A percentile compares a stretch with the other conserved stretches of the same genome.
phyloP scores from a whole-genome alignment of 1,140 invertebrate genomes.

The Lucilia cuprina region DNA sequence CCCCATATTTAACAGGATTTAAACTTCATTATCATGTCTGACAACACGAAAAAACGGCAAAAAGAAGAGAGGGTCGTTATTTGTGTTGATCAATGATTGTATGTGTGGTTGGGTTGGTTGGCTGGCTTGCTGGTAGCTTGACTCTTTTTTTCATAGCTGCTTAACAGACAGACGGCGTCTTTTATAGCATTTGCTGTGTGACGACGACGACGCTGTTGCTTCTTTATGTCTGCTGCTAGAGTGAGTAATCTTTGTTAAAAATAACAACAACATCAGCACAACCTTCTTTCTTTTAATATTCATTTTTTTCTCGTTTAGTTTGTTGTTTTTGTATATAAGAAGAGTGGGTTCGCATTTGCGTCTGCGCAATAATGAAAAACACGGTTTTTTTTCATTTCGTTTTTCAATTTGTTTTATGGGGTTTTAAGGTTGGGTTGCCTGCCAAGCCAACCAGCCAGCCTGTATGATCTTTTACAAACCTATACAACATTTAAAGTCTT shows the following conservation, averaged over 20 bases:
- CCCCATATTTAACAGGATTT: conserved; percentile 31
- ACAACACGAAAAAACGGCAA: neutral
- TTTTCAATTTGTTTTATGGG: conserved; percentile 3
- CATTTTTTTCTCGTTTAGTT: neutral
- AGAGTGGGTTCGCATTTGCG: conserved; percentile 29
- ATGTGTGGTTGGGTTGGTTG: neutral
- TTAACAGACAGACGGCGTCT: neutral
- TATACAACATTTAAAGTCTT: neutral
- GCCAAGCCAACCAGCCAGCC: neutral
- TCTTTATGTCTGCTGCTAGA: neutral
- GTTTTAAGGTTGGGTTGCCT: conserved; percentile 24
- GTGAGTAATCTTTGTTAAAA: neutral
- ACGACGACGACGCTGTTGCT: neutral
- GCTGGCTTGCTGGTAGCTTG: neutral
- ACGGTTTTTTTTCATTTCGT: neutral
- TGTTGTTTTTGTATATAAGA: neutral
- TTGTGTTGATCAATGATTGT: neutral
- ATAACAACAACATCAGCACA: neutral
- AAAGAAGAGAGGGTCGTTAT: neutral
- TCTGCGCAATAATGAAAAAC: conserved; percentile 23
- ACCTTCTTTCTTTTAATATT: neutral
- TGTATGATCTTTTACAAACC: neutral
- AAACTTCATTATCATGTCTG: conserved; percentile 17
- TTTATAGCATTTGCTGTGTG: neutral
- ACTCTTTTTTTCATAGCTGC: no score